Evolutionary conservation across 2,888 invertebrate species (phyloP), one percentile per base, ranked within the genome.

Genomic region (Torymus texanus): DNA sequence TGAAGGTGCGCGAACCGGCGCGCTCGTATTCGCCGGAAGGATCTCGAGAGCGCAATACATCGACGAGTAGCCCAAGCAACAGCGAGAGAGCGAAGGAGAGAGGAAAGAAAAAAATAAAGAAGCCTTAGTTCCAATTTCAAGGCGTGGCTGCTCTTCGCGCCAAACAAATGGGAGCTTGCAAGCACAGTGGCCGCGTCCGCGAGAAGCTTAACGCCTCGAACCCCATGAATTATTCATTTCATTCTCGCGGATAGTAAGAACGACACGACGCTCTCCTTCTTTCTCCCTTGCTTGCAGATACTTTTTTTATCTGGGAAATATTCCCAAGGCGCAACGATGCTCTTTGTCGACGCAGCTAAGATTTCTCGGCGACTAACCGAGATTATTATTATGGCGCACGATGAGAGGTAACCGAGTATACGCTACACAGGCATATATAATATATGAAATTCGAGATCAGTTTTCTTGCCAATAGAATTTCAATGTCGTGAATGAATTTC

Each of bases 141-240:
- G 58, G 55, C 65, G 80, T 80, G 79, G 29, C 29, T 29, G 29
- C 29, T 29, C 83, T 80, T 83, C 78, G 83, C 80, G 68, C 82
- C 81, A 85, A 86, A 86, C 87, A 87, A 88, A 87, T 85, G 84
- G 84, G 83, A 83, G 81, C 84, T 82, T 73, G 73, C 83, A 68
- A 81, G 76, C 81, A 71, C 65, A 14, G 13, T 58, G 74, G 75
- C 72, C 16, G 70, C 72, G 55, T 53, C 59, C 51, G 61, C 63
- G 67, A 67, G 41, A 70, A 85, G 84, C 84, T 85, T 85, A 84
- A 83, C 84, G 83, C 83, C 81, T 85, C 81, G 82, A 78, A 84
- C 82, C 79, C 80, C 82, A 86, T 88, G 87, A 88, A 88, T 88
- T 84, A 88, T 88, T 88, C 88, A 88, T 88, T 88, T 86, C 86